Evolutionary conservation across 2,113 vertebrate genomes (phyloP), one percentile per base, ranked within the genome.

Genomic region (Ochotona princeps): DNA sequence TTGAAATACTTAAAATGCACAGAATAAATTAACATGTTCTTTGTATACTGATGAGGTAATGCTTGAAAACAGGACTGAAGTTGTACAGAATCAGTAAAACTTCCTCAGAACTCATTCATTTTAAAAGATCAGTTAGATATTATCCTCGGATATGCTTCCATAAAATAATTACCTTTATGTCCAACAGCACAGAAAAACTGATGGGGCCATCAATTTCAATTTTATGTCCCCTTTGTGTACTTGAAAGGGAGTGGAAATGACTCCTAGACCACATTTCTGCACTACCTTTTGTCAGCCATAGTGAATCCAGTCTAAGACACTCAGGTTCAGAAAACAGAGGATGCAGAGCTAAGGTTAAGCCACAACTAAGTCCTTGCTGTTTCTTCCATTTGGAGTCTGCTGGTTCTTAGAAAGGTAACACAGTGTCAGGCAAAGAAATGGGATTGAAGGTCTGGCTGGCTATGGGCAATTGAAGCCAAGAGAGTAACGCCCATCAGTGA

Each of bases 41-140:
- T 92, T 86, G 69, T 74, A 92, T 91, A 87, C 32, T 93, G 70
- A 94, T 23, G 8, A 96, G 30, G 74, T 96, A 97, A 93, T 80
- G 70, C 85, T 83, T 92, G 65, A 82, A 80, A 63, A 81, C 49
- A 94, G 83, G 51, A 80, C 89, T 87, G 54, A 63, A 5, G 85
- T 75, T 94, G 51, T 14, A 95, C 15, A 47, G 73, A 90, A 25
- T 69, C 1, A 72, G 51, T 44, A 44, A 93, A 63, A 90, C 72
- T 93, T 96, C 83, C 18, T 66, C 82, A 47, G 1, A 93, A 63
- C 0, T 94, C 38, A 82, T 65, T 94, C 74, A 76, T 76, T 92
- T 93, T 89, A 88, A 94, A 96, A 95, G 66, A 69, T 76, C 84
- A 96, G 84, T 44, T 91, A 90, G 78, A 57, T 51, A 79, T 93